phyloP scores from a whole-genome alignment of 2,797 vertebrate genomes.

The Myotis daubentonii region DNA sequence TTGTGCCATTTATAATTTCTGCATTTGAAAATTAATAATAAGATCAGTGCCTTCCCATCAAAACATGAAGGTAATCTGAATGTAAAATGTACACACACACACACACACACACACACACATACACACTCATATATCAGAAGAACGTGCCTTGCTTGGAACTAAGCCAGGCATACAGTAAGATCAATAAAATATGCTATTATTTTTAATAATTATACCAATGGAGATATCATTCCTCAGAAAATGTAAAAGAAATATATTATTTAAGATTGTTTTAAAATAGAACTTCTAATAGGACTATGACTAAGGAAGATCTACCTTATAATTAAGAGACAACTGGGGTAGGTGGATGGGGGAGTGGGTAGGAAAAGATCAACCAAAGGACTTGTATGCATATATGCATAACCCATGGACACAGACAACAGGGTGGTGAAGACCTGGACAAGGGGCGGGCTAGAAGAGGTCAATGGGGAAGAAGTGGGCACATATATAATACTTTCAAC shows the following conservation, averaged over 20 bases:
- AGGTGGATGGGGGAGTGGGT: no score
- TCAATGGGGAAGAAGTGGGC: no score
- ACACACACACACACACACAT: background rate
- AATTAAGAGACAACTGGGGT: background rate
- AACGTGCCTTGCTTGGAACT: background rate
- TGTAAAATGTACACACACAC: background rate
- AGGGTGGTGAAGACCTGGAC: no score
- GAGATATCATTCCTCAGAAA: background rate
- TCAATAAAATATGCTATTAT: background rate
- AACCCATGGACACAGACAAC: no score
- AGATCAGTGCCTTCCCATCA: background rate
- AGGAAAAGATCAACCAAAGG: no score
- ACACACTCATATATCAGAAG: background rate
- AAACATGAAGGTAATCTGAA: background rate
- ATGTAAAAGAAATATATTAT: background rate
- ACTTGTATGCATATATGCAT: no score
- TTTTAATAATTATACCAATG: background rate
- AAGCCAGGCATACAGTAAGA: background rate
- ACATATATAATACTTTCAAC: no score
- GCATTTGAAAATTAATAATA: background rate
- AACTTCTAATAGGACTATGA: background rate
- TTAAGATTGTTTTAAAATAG: constrained; percentile 28
- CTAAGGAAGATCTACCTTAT: background rate
- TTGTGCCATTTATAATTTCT: background rate
- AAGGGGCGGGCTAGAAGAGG: no score